Percentiles rank a stretch among this genome's conserved stretches.
These are phyloP conservation scores for Hydrotaea diabolus DNA, from an alignment of 2,888 invertebrate genomes.

Conservation along the genomic window DNA sequence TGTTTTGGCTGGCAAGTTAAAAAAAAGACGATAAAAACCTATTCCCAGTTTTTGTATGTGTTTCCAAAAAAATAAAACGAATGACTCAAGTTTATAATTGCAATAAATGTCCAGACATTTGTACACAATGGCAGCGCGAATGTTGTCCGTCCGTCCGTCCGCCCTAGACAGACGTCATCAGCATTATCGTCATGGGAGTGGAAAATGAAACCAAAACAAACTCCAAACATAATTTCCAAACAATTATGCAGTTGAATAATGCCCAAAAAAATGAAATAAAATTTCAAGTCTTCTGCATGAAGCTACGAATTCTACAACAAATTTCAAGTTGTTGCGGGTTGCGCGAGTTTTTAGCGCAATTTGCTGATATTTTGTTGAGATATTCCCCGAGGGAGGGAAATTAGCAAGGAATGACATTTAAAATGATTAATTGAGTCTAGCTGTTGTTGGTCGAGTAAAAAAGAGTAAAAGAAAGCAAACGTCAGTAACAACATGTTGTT, in stretches of 20 bases:
- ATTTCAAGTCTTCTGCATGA: slow-evolving; percentile 3
- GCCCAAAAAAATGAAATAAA: too few species aligned
- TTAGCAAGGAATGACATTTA: slow-evolving; percentile 59
- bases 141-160: slow-evolving; percentile 19
- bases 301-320: slow-evolving; percentile 45
- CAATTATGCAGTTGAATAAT: slow-evolving; percentile 60
- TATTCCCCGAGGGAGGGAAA: slow-evolving; percentile 44
- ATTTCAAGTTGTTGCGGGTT: slow-evolving; percentile 24
- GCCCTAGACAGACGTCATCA: slow-evolving; percentile 47
- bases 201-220: slow-evolving; percentile 52
- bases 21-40: slow-evolving; percentile 13
- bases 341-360: not conserved
- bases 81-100: slow-evolving; percentile 67
- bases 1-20: slow-evolving; percentile 6
- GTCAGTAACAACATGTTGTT: slow-evolving; percentile 45
- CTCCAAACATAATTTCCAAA: slow-evolving; percentile 57
- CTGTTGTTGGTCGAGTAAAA: too few species aligned
- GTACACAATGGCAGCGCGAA: slow-evolving; percentile 59
- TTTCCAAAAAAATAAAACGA: not conserved
- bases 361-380: slow-evolving; percentile 13
- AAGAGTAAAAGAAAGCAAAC: not conserved
- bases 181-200: not conserved
- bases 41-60: slow-evolving; percentile 30
- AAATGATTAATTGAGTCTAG: slow-evolving; percentile 65
- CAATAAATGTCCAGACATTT: slow-evolving; percentile 67